Percentiles rank a stretch among this genome's conserved stretches.
Evolutionary conservation across 2,797 vertebrate genomes (phyloP).

Genomic region (Podarcis lilfordi): DNA sequence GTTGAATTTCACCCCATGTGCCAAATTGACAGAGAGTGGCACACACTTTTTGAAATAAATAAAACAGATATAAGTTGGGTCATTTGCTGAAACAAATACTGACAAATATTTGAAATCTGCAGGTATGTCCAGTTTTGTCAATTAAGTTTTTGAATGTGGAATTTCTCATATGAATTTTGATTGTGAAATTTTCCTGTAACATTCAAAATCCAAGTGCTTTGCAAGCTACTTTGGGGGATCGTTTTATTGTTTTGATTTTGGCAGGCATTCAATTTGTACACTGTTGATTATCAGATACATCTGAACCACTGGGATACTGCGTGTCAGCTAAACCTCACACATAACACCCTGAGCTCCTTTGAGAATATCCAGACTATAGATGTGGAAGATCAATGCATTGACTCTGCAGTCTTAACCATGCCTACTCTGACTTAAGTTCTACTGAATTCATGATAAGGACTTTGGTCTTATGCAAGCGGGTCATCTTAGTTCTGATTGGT

Average conservation of each 20-base stretch:
- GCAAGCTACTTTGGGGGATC: neutral
- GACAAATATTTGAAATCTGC: neutral
- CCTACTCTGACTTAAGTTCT: no score
- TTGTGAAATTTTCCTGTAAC: neutral
- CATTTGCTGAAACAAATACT: neutral
- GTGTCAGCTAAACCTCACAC: neutral
- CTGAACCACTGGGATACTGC: neutral
- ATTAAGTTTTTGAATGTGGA: neutral
- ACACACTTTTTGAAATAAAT: neutral
- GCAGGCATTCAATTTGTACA: neutral
- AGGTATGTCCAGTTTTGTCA: neutral
- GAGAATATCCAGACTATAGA: neutral
- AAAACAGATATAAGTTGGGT: neutral
- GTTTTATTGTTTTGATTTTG: neutral
- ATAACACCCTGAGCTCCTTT: neutral
- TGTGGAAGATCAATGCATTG: neutral
- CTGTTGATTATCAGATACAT: neutral
- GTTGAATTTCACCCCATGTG: no score
- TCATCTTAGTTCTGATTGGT: neutral
- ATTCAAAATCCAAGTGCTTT: neutral
- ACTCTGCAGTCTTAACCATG: neutral
- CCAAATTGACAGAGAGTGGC: neutral
- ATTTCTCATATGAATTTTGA: neutral
- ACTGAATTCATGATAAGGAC: no score
- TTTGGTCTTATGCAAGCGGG: neutral